Base-by-base conservation (phyloP, 1,140 invertebrate species). In the Aricia agestis region DNA sequence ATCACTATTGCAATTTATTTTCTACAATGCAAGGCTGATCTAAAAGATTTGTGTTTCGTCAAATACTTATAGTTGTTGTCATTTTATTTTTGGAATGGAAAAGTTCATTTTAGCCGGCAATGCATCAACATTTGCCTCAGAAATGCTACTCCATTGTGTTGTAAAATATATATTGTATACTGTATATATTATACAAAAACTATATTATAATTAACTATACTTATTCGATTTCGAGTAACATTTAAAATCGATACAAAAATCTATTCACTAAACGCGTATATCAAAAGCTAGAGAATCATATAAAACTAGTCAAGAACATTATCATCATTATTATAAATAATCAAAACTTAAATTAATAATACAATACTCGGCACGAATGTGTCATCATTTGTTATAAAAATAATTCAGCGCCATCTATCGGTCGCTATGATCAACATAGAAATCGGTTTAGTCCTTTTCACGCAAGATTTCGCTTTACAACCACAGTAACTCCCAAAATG, bases 361-460 rank as follows among this genome's bases (percentile, higher is more conserved):
- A 63, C 59, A 6, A 25, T 25, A 25, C 25, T 63, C 2, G 17
- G 59, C 59, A 52, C 45, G 59, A 63, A 17, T 52, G 13, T 25
- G 18, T 6, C 19, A 63, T 3, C 18, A 19, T 19, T 63, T 4
- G 2, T 18, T 59, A 59, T n/a, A 18, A 59, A 63, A 63, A 63
- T 19, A 63, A 31, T 63, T 63, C 18, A 69, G 32, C 61, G 63
- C 72, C 72, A 73, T 70, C 68, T 73, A 69, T 67, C 31, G 68
- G 19, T 66, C 52, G 19, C 36, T 57, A 32, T 1, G 61, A 65
- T 65, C 31, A 67, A 65, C 15, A 68, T 52, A 52, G 10, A 13
- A 52, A 52, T 52, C 4, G 13, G 13, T 52, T 52, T 1, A 11
- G 45, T 13, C 45, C 45, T 13, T 9, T 52, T 52, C 45, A 52